phyloP scores from a whole-genome alignment of 2,113 vertebrate genomes.

The Epinephelus fuscoguttatus region DNA sequence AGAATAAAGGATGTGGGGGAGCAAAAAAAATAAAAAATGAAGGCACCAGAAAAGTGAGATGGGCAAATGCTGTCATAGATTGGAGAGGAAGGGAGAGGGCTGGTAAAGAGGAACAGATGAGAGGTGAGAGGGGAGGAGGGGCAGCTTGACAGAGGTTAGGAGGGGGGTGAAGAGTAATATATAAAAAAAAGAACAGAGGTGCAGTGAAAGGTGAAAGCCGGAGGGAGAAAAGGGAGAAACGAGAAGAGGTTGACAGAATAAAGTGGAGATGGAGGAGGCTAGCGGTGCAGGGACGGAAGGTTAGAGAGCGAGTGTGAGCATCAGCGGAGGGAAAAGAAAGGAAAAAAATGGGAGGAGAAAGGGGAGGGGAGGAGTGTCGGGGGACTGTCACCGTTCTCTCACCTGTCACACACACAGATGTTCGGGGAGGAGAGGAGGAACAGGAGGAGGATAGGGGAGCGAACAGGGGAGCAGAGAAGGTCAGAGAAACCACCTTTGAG shows the following conservation, averaged over 20 bases:
- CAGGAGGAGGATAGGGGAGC: constrained; percentile 53
- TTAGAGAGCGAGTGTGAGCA: constrained; percentile 35
- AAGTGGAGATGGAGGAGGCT: constrained; percentile 43
- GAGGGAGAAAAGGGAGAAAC: constrained; percentile 24
- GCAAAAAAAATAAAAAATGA: constrained; percentile 2
- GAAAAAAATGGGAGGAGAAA: constrained; percentile 29
- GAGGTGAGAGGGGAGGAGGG: constrained; percentile 49
- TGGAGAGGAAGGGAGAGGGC: constrained; percentile 21
- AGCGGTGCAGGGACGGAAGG: neutral
- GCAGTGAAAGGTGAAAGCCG: constrained; percentile 61
- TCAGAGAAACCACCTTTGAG: constrained; percentile 64
- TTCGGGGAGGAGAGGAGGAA: constrained; percentile 70
- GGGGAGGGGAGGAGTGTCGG: constrained; percentile 34
- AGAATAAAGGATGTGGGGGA: constrained; percentile 15
- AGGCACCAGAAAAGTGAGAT: constrained; percentile 29
- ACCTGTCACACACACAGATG: constrained; percentile 83
- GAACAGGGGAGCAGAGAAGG: constrained; percentile 65
- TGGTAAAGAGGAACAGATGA: constrained; percentile 51
- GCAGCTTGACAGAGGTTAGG: constrained; percentile 51
- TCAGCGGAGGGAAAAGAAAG: neutral
- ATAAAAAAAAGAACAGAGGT: constrained; percentile 40
- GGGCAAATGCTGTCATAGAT: constrained; percentile 43
- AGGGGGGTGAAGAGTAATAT: constrained; percentile 31
- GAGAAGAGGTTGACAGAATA: constrained; percentile 60
- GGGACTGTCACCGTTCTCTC: constrained; percentile 72